Base-by-base conservation (phyloP, 2,797 vertebrate genomes). In the Hypotaenidia philippensis region DNA sequence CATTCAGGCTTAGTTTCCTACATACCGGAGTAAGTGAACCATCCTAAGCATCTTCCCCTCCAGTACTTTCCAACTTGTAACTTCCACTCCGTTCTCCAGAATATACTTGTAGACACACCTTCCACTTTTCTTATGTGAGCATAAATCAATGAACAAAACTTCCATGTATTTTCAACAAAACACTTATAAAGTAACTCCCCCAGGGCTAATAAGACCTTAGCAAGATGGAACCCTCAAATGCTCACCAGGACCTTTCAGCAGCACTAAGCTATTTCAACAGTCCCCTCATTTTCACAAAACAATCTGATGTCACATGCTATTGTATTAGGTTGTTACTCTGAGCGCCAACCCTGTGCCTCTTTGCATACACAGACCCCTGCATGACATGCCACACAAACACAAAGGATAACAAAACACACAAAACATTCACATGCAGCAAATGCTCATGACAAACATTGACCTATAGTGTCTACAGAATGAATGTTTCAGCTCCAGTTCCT, bases 41-140 rank as follows among this genome's bases (percentile, higher is more conserved):
- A 64, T 7, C 12, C 34, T 11, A 9, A 63, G 11, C 6, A 12
- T 20, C 60, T 21, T 52, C 5, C 44, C 32, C 32, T 66, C n/a
- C 20, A 50, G 23, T 17, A 63, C 6, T 81, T 25, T 64, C 19
- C 32, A 64, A 23, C 38, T 17, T 59, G 25, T 4, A 57, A 61
- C 21, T 56, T 66, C 8, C 38, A 52, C 34, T 63, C 55, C 21
- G 11, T 20, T 64, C n/a, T 77, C 29, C 23, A 60, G 21, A 83
- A 71, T 1, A 36, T 0, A 0, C 5, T 4, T 15, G 31, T 10
- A 59, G 38, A 76, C 2, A 25, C 0, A 1, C 31, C 38, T 12
- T 36, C 5, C 14, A 19, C 38, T 29, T 72, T 22, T 45, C 26
- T 6, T 6, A 34, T 0, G 7, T 0, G 10, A 74, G 65, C 55